Conservation (phyloP, 2,113 vertebrate genomes). For the Larimichthys polyactis region DNA sequence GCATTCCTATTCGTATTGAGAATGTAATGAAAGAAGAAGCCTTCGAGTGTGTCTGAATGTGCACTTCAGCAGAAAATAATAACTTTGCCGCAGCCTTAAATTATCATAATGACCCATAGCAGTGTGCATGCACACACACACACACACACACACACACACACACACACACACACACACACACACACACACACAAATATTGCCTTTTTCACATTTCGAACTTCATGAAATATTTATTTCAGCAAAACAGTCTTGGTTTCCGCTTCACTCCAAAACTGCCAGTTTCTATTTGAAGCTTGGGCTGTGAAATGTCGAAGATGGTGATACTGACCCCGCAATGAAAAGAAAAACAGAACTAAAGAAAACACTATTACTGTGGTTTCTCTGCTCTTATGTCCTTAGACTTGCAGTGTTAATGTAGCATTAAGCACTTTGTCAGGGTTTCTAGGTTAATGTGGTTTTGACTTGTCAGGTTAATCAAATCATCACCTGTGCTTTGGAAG, state of each 20-base stretch:
- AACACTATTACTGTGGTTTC: conserved; percentile 41
- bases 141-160: not conserved
- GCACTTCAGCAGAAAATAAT: conserved; percentile 77
- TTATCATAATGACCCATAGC: conserved; percentile 72
- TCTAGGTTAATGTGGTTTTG: conserved; percentile 48
- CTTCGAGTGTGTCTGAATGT: conserved; percentile 63
- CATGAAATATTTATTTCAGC: conserved; percentile 69
- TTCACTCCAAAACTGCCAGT: conserved; percentile 61
- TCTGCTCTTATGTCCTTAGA: conserved; percentile 20
- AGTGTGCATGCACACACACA: conserved; percentile 24
- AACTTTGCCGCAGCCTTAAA: conserved; percentile 61
- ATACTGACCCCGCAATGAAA: conserved; percentile 8
- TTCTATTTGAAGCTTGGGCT: conserved; percentile 62
- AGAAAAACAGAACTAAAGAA: conserved; percentile 36
- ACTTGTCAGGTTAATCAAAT: conserved; percentile 49
- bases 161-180: conserved; percentile 25
- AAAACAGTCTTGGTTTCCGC: conserved; percentile 64
- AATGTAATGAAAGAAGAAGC: conserved; percentile 63
- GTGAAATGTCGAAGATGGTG: conserved; percentile 57
- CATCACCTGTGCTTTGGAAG: conserved; percentile 17
- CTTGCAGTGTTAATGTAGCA: conserved; percentile 12
- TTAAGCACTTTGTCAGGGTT: conserved; percentile 45
- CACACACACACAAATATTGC: conserved; percentile 38
- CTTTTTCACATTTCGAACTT: conserved; percentile 60
- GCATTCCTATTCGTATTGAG: conserved; percentile 65